Evolutionary conservation across 2,113 vertebrate genomes (phyloP).

Genomic region (Sciurus niger): DNA sequence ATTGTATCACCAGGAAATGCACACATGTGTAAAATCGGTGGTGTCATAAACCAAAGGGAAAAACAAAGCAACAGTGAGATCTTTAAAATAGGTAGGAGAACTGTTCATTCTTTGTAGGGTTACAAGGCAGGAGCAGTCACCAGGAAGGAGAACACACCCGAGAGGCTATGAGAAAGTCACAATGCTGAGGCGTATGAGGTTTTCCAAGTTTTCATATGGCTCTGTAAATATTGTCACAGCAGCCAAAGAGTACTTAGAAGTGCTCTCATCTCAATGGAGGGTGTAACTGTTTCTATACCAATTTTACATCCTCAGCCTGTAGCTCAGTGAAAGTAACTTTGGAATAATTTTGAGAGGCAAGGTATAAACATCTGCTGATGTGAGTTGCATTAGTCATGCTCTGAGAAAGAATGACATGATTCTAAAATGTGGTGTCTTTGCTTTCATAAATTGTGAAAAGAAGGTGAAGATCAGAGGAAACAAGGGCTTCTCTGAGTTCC

Average conservation of each 20-base stretch:
- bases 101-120: neutral
- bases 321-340: slow-evolving; percentile 1
- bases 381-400: neutral
- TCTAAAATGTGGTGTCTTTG: slow-evolving; percentile 13
- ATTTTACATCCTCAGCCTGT: neutral
- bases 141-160: neutral
- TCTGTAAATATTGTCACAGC: neutral
- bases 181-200: neutral
- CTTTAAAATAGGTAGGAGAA: neutral
- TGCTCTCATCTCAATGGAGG: neutral
- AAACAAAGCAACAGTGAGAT: slow-evolving; percentile 35
- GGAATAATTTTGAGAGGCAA: neutral
- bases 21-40: neutral
- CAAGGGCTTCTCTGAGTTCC: neutral
- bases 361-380: neutral
- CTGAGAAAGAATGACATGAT: neutral
- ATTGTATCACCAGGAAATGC: slow-evolving; percentile 75
- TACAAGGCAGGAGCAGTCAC: neutral
- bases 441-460: neutral
- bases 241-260: slow-evolving; percentile 3
- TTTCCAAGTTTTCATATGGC: slow-evolving; percentile 1
- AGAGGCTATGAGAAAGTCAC: neutral
- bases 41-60: neutral
- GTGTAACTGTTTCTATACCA: neutral
- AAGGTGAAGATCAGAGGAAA: neutral